These are phyloP conservation scores for Enteromius treurensis DNA, from an alignment of 2,797 vertebrate species.

Conservation along the genomic window DNA sequence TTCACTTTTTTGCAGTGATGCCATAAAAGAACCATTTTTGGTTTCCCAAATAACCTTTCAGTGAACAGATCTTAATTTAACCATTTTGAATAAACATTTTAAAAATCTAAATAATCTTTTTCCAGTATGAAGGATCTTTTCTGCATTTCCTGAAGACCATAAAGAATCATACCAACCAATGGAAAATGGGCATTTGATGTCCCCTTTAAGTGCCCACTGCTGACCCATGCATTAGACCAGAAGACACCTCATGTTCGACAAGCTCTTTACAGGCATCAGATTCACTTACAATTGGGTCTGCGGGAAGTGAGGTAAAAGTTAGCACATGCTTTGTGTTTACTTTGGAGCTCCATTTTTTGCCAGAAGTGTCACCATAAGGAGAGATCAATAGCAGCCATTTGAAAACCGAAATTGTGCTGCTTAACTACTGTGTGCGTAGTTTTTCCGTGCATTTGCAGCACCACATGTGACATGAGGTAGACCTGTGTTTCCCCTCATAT, in stretches of 20 bases:
- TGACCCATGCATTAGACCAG: not conserved
- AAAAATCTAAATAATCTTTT: too few relatives aligned
- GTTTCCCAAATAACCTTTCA: too few relatives aligned
- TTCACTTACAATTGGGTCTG: conserved; percentile 66
- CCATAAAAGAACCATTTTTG: not conserved
- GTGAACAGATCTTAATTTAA: too few relatives aligned
- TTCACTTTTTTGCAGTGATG: not conserved
- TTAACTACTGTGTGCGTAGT: conserved; percentile 71
- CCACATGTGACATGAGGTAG: conserved; percentile 66
- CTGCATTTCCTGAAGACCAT: not conserved
- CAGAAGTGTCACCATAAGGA: conserved; percentile 71
- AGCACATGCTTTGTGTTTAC: conserved; percentile 63
- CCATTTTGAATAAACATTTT: too few relatives aligned
- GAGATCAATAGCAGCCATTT: conserved; percentile 71
- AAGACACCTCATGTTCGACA: conserved; percentile 63
- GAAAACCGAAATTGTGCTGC: conserved; percentile 73
- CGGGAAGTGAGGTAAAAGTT: conserved; percentile 59
- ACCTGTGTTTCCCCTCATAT: conserved; percentile 67
- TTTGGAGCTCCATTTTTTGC: conserved; percentile 66
- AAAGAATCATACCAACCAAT: not conserved
- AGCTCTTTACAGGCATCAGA: conserved; percentile 66
- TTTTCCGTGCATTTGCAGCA: conserved; percentile 69
- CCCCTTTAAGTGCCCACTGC: not conserved
- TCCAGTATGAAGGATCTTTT: too few relatives aligned
- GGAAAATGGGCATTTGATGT: not conserved